phyloP scores from a whole-genome alignment of 2,888 invertebrate genomes.

The Drosophila buzzatii region DNA sequence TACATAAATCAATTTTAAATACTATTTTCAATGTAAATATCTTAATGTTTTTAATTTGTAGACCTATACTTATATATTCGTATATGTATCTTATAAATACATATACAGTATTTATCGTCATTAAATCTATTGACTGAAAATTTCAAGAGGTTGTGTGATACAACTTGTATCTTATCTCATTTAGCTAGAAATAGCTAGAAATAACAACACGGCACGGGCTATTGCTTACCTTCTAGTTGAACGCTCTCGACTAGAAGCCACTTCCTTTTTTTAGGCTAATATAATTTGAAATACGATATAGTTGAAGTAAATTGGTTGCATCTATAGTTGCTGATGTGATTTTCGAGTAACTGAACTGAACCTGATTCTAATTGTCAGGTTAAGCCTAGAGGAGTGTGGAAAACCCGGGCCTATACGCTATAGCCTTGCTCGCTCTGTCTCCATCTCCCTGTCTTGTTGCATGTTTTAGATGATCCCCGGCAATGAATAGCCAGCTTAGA shows the following conservation, averaged over 20 bases:
- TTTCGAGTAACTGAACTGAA: constrained; percentile 62
- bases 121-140: too few species aligned
- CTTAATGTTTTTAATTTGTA: too few species aligned
- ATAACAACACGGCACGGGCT: not conserved
- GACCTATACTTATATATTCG: too few species aligned
- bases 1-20: too few species aligned
- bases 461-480: constrained; percentile 74
- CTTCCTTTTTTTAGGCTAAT: not conserved
- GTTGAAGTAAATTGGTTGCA: not conserved
- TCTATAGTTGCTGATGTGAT: constrained; percentile 1
- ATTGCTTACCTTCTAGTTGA: not conserved
- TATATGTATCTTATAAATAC: too few species aligned
- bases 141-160: not conserved
- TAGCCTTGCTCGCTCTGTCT: constrained; percentile 25
- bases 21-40: too few species aligned
- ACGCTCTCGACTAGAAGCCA: not conserved
- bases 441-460: constrained; percentile 62
- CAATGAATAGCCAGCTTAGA: constrained; percentile 80
- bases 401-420: constrained; percentile 46
- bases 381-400: constrained; percentile 38
- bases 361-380: constrained; percentile 67
- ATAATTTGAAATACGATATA: not conserved
- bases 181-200: not conserved
- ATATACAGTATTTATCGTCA: too few species aligned
- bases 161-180: not conserved